Evolutionary conservation across 1,140 invertebrate genomes (phyloP), one percentile per base, ranked within the genome.

Genomic region (Zelostemma sp.): DNA sequence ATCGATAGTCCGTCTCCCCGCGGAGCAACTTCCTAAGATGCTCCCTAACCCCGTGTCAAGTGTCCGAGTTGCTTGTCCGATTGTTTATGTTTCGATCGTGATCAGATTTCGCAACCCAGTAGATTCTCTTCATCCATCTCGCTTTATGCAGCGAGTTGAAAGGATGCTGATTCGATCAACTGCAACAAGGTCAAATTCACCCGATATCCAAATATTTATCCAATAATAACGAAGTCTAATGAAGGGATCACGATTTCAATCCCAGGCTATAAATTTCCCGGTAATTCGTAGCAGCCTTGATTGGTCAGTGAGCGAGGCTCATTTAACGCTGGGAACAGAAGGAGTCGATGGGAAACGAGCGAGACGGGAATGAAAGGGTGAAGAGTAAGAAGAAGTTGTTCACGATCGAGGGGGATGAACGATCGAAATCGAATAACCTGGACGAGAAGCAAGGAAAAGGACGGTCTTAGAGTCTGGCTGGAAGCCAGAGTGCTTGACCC

Each of bases 401-500:
- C 41, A 54, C 61, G 60, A 54, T 67, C 19, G 19, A 57, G 50
- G 48, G 56, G 40, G 48, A 40, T 48, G 55, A 50, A 59, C 55
- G 43, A 70, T 71, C 58, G 58, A 72, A 72, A 63, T 68, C 59
- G 50, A 73, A 61, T 64, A 63, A 55, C 21, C 31, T 28, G 43
- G 47, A 64, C 50, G 55, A 31, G 47, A 47, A 56, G 40, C 51
- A 67, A 47, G 31, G 67, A 75, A 59, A 65, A 61, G 58, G 62
- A 67, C 50, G 64, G 50, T 68, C 69, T 59, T 63, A 63, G 51
- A 69, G 45, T 50, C 55, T 74, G 74, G 74, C 72, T 54, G 14
- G 48, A 65, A 66, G 66, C 63, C 66, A 69, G 60, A 67, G 51
- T 66, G 73, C 74, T 78, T 78, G 74, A 78, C 76, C 76, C 74